Base-by-base conservation (phyloP, 2,888 invertebrate species). In the Ornithoptera priamus region DNA sequence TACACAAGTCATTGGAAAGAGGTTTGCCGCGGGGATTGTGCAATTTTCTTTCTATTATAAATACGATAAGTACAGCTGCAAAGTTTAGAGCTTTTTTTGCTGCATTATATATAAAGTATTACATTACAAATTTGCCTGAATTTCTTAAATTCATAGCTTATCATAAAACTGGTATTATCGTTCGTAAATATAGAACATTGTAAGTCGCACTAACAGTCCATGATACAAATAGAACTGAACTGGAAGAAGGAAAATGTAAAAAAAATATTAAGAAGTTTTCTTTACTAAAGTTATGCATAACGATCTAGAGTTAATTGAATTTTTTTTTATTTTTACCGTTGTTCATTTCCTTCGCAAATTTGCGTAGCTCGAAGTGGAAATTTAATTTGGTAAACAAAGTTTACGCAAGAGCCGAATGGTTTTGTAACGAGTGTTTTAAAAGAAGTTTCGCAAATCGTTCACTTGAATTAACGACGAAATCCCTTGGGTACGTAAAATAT, bases 361-460 rank as follows among this genome's bases (percentile, higher is more conserved):
- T 60, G 59, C 59, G 59, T 60, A 18, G 30, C 17, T 60, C 24
- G 59, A 5, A 60, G 6, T 36, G 18, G 30, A 60, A 60, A 60
- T 60, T 60, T 60, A 60, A 60, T 60, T 60, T 53, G 53, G 6
- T 53, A 53, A 60, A 15, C 60, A 60, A 60, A 60, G 30, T 60
- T 60, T 36, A 60, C 30, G 18, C 60, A 30, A 60, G 36, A 36
- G 60, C 5, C 8, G 60, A 60, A 36, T 36, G 60, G 36, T 60
- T 36, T 60, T 22, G 60, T 60, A 22, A 60, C 60, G 24, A 60
- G 2, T 30, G 60, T 60, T 60, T 36, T 36, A 60, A 36, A 60
- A 60, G 60, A 60, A 22, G 18, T 36, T 60, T 60, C 17, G 15
- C 15, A 60, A 60, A 60, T 24, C 24, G 15, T 36, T 60, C 36